Conservation (phyloP, 2,113 vertebrate species). For the Shinisaurus crocodilurus region DNA sequence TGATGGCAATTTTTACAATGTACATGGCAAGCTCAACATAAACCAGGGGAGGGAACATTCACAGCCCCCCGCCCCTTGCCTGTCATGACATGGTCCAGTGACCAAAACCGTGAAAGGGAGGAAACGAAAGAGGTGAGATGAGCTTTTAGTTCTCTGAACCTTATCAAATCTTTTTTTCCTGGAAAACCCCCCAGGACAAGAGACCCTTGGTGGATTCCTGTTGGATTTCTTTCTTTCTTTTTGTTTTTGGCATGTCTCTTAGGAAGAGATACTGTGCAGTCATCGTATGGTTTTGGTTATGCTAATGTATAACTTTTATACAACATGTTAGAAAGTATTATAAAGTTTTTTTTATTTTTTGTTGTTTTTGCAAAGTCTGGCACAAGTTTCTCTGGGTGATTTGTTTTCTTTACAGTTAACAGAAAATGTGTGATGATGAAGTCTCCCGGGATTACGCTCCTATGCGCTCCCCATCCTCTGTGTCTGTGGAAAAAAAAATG, state of each 20-base stretch:
- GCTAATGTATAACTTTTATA: conserved; percentile 19
- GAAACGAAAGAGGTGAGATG: conserved; percentile 36
- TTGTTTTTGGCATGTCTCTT: not conserved
- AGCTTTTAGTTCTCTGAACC: conserved; percentile 55
- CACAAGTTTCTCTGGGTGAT: conserved; percentile 13
- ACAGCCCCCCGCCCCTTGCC: not conserved
- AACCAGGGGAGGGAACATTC: conserved; percentile 18
- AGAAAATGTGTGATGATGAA: not conserved
- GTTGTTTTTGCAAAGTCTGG: conserved; percentile 17
- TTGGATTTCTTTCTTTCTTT: not conserved
- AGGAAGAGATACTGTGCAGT: conserved; percentile 15
- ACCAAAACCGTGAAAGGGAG: conserved; percentile 12
- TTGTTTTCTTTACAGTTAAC: not conserved
- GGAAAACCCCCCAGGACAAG: too few relatives aligned
- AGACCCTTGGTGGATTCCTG: not conserved
- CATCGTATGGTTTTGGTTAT: conserved; percentile 11
- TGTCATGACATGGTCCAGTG: not conserved
- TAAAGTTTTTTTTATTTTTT: rapidly evolving
- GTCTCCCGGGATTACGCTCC: not conserved
- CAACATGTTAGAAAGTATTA: conserved; percentile 17
- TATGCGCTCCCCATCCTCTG: not conserved
- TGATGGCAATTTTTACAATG: not conserved
- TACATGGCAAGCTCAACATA: conserved; percentile 4
- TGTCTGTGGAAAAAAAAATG: too few relatives aligned
- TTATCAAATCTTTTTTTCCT: conserved; percentile 8